These are phyloP conservation scores for Trichonephila clavata DNA, from an alignment of 1,140 invertebrate genomes.

Conservation along the genomic window DNA sequence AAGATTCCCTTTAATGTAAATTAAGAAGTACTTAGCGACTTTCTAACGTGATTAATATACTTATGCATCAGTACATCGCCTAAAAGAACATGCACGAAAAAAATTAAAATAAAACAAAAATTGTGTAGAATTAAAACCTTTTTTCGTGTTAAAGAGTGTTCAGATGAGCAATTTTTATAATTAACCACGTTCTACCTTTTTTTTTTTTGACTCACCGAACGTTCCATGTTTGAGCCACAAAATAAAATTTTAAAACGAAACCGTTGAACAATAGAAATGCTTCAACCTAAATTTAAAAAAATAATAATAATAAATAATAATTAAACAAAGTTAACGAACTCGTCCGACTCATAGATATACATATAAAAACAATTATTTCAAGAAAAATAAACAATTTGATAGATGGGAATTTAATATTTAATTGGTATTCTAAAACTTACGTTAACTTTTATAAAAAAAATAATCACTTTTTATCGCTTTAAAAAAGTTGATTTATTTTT, in stretches of 20 bases:
- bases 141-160: conserved; percentile 26
- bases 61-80: not conserved
- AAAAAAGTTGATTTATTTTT: no score
- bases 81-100: not conserved
- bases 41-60: conserved; percentile 56
- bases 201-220: not conserved
- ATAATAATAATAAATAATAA: no score
- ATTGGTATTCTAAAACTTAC: no score
- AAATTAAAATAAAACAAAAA: not conserved
- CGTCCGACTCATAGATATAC: no score
- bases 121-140: not conserved
- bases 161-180: conserved; percentile 51
- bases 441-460: no score
- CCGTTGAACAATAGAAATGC: not conserved
- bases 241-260: not conserved
- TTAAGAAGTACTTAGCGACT: conserved; percentile 58
- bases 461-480: no score
- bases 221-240: not conserved
- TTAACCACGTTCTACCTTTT: not conserved
- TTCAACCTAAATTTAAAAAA: not conserved
- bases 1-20: conserved; percentile 44
- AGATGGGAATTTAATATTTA: no score
- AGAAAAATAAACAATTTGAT: no score
- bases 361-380: no score
- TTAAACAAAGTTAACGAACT: conserved; percentile 3